Conservation (phyloP, 2,113 vertebrate species). For the Oryctolagus cuniculus region mOryCun1.1 NC_091440.1:123306001-123306500, state of each 20-base stretch:
- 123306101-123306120: conserved; percentile 71
- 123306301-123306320: conserved; percentile 88
- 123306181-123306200: conserved; percentile 61
- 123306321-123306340: conserved; percentile 85
- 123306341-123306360: conserved; percentile 88
- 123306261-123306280: conserved; percentile 77
- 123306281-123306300: conserved; percentile 85
- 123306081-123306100: conserved; percentile 83
- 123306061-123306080: conserved; percentile 83
- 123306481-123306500: conserved; percentile 52
- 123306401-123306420: conserved; percentile 87
- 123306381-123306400: conserved; percentile 82
- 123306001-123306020: conserved; percentile 83
- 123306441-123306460: conserved; percentile 79
- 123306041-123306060: conserved; percentile 82
- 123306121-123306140: conserved; percentile 70
- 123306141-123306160: conserved; percentile 64
- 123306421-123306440: conserved; percentile 87
- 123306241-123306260: conserved; percentile 83
- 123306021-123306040: conserved; percentile 79
- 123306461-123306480: conserved; percentile 65
- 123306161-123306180: conserved; percentile 27
- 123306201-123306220: conserved; percentile 78
- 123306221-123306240: conserved; percentile 83
- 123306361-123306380: conserved; percentile 87